phyloP scores from a whole-genome alignment of 2,888 invertebrate species.

The Mythimna loreyi region DNA sequence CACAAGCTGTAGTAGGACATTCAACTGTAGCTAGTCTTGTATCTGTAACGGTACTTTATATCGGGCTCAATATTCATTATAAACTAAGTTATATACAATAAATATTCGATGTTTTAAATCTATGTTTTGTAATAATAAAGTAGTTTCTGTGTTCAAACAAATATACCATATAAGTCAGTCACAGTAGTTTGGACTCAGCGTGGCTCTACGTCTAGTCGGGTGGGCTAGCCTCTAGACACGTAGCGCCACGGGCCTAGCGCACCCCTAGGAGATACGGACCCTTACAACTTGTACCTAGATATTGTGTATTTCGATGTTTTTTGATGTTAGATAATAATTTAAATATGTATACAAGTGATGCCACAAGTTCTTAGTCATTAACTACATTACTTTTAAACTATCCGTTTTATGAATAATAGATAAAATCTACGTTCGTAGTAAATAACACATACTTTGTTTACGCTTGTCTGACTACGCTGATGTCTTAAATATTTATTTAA shows the following conservation, averaged over 20 bases:
- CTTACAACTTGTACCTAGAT: conserved; percentile 25
- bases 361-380: conserved; percentile 45
- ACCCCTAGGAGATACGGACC: neutral
- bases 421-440: conserved; percentile 33
- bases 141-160: conserved; percentile 17
- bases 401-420: conserved; percentile 26
- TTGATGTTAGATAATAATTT: conserved; percentile 48
- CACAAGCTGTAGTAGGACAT: neutral
- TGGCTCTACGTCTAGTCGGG: neutral
- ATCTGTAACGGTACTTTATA: conserved; percentile 4
- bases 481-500: no score
- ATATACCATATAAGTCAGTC: neutral
- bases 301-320: conserved; percentile 37
- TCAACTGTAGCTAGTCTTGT: conserved; percentile 17
- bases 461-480: no score
- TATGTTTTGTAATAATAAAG: conserved; percentile 13
- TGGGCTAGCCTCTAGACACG: neutral
- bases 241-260: conserved; percentile 10
- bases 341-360: conserved; percentile 38
- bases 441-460: conserved; percentile 23
- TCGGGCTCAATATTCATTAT: conserved; percentile 38
- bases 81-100: conserved; percentile 13
- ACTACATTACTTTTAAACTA: conserved; percentile 36
- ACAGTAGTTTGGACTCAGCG: neutral
- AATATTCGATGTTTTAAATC: conserved; percentile 27